These are phyloP conservation scores for Ormyrus rosae DNA, from an alignment of 2,888 invertebrate species.

Conservation along the genomic window DNA sequence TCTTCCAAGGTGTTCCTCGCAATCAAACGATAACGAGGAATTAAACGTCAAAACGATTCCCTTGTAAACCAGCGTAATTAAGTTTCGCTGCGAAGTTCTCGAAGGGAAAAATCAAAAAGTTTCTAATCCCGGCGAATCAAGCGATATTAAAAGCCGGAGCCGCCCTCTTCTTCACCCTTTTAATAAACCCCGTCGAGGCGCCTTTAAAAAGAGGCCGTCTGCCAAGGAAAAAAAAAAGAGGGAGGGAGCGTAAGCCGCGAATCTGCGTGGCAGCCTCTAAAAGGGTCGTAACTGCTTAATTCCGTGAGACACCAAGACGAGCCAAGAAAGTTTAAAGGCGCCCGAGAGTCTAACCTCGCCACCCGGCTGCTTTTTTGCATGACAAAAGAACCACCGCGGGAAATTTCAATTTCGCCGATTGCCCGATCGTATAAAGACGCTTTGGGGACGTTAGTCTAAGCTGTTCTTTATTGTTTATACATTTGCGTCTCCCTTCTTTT, in stretches of 20 bases:
- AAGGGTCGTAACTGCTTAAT: constrained; percentile 70
- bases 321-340: constrained; percentile 24
- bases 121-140: constrained; percentile 72
- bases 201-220: constrained; percentile 68
- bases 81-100: constrained; percentile 38
- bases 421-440: constrained; percentile 4
- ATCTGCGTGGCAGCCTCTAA: constrained; percentile 61
- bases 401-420: constrained; percentile 66
- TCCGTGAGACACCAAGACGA: constrained; percentile 65
- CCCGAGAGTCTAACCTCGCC: not conserved
- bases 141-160: constrained; percentile 67
- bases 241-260: constrained; percentile 50
- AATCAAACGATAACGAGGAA: constrained; percentile 51
- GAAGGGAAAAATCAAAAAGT: constrained; percentile 62
- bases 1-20: constrained; percentile 12
- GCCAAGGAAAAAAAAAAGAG: constrained; percentile 63
- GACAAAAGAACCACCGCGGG: constrained; percentile 69
- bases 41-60: constrained; percentile 51
- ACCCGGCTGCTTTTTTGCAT: constrained; percentile 66
- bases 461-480: no score
- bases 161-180: constrained; percentile 66
- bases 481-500: no score
- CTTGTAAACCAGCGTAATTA: constrained; percentile 55
- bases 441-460: no score
- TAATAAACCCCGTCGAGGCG: constrained; percentile 66